Base-by-base conservation (phyloP, 2,888 invertebrate species). In the Drosophila robusta region DNA sequence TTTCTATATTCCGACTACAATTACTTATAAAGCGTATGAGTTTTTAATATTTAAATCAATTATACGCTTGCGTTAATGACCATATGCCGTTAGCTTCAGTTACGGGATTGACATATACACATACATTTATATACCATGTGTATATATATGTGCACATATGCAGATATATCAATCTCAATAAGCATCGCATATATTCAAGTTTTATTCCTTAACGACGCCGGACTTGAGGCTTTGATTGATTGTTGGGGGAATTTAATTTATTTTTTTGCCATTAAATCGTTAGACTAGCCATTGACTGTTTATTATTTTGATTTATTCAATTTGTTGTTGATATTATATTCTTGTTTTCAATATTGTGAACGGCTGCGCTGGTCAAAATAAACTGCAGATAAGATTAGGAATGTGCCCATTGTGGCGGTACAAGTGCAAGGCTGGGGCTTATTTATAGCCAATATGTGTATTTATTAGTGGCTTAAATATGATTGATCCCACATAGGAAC, bases 331-430 rank as follows among this genome's bases (percentile, higher is more conserved):
- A 34, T 51, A 38, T 46, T 32, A 16, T 42, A 45, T 18, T 49
- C 24, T 67, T 54, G 5, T 29, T 29, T 29, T 29, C 29, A 9
- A 29, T 29, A 29, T 5, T 3, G 9, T 9, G 29, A 29, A 29
- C 29, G 29, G 29, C 29, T 8, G 9, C 8, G n/a, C 6, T 36
- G 61, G 24, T 16, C 22, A 11, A 12, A 61, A 42, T 14, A 61
- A n/a, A 5, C 3, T 1, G 1, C 9, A 54, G 64, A 80, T 80
- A 75, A 80, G 80, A 80, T 80, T 85, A 58, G 34, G 38, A 42
- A 22, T 54, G 55, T 58, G 29, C n/a, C 29, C 29, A 7, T 24
- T 52, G 18, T 44, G 12, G 22, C 32, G 47, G 47, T 22, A 49
- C 36, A 49, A 49, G 49, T 36, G 22, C 49, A 41, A 29, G 57